Conservation (phyloP, 2,888 invertebrate species). For the Drosophila imparisetae region DNA sequence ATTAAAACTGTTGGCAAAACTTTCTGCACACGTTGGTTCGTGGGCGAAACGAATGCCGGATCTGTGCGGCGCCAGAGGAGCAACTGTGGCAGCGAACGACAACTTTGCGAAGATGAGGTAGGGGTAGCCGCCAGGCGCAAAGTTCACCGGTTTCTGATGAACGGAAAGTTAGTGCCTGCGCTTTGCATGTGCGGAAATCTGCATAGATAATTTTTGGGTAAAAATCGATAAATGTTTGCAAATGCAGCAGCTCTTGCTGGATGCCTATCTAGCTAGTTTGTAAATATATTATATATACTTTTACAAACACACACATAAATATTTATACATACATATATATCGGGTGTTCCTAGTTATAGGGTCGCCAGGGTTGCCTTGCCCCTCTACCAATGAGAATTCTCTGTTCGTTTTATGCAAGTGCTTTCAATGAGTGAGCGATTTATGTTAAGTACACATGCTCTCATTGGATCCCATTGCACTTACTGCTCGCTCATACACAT, state of each 20-base stretch:
- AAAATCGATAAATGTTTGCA: constrained; percentile 74
- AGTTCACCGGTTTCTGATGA: constrained; percentile 23
- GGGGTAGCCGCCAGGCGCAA: not conserved
- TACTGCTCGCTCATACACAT: constrained; percentile 25
- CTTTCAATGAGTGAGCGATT: constrained; percentile 79
- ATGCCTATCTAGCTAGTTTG: constrained; percentile 19
- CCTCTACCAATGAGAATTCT: constrained; percentile 36
- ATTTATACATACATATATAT: not conserved
- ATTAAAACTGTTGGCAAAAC: constrained; percentile 81
- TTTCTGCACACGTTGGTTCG: constrained; percentile 75
- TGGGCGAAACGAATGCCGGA: constrained; percentile 30
- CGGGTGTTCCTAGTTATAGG: constrained; percentile 18
- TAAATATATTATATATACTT: not conserved
- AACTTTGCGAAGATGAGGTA: not conserved
- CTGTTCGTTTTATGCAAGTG: constrained; percentile 74
- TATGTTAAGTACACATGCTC: constrained; percentile 80
- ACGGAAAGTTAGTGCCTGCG: constrained; percentile 57
- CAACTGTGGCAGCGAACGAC: not conserved
- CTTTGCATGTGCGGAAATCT: constrained; percentile 64
- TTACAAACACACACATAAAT: not conserved
- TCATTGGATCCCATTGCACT: constrained; percentile 74
- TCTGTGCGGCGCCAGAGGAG: constrained; percentile 2
- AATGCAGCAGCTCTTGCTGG: constrained; percentile 61
- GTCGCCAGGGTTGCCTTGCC: constrained; percentile 25
- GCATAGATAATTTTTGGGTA: constrained; percentile 71